phyloP scores from a whole-genome alignment of 2,797 vertebrate genomes.

The Acanthopagrus latus region DNA sequence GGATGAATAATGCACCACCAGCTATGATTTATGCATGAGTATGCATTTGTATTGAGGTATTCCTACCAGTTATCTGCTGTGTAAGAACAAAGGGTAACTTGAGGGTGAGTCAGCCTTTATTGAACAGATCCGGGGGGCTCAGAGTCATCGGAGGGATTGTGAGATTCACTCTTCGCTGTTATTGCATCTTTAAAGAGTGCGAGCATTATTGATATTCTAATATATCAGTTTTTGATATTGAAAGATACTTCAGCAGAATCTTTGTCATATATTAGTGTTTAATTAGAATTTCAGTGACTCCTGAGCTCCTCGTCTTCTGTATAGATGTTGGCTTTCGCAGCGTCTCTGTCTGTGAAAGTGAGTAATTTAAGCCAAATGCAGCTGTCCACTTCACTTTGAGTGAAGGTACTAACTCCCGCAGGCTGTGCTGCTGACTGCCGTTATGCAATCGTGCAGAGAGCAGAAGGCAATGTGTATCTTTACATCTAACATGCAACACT shows the following conservation, averaged over 20 bases:
- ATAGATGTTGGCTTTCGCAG: too few species aligned
- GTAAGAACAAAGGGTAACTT: slow-evolving; percentile 65
- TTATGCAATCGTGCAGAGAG: too few species aligned
- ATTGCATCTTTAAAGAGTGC: slow-evolving; percentile 26
- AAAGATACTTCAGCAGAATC: background rate
- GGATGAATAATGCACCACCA: slow-evolving; percentile 82
- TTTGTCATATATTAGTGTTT: too few species aligned
- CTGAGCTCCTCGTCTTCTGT: background rate
- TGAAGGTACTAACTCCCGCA: too few species aligned
- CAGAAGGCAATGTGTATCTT: too few species aligned
- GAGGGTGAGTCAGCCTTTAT: slow-evolving; percentile 34
- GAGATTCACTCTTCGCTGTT: slow-evolving; percentile 36
- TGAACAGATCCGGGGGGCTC: slow-evolving; percentile 23
- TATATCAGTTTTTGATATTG: slow-evolving; percentile 14
- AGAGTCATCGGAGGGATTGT: slow-evolving; percentile 17
- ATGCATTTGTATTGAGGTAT: slow-evolving; percentile 75
- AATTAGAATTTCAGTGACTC: background rate
- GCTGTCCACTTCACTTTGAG: too few species aligned
- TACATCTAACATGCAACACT: too few species aligned
- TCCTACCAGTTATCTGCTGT: slow-evolving; percentile 68
- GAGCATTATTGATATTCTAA: slow-evolving; percentile 12
- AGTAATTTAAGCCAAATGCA: too few species aligned
- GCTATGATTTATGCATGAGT: slow-evolving; percentile 82
- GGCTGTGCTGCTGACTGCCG: too few species aligned
- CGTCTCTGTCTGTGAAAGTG: too few species aligned